Conservation (phyloP, 2,113 vertebrate species). For the Clarias macrocephalus region DNA sequence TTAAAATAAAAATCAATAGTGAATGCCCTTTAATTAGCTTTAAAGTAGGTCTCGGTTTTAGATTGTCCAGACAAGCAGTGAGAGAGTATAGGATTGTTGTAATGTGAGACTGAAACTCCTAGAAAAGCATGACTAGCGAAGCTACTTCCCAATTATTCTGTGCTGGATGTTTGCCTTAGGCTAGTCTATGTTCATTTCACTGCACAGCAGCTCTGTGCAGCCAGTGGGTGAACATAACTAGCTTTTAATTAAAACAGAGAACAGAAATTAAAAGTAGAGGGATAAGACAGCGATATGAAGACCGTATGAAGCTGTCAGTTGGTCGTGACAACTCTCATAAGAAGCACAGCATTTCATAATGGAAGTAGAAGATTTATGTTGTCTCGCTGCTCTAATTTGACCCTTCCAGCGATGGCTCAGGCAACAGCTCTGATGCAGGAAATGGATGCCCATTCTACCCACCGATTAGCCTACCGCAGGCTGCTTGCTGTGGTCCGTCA, state of each 20-base stretch:
- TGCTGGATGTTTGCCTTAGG: constrained; percentile 59
- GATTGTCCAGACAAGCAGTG: constrained; percentile 13
- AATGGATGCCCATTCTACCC: constrained; percentile 42
- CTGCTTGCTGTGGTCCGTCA: constrained; percentile 45
- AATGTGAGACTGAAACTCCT: constrained; percentile 56
- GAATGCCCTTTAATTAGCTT: background rate
- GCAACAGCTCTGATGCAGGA: constrained; percentile 22
- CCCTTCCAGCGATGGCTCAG: constrained; percentile 49
- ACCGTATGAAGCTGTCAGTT: constrained; percentile 58
- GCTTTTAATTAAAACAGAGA: constrained; percentile 73
- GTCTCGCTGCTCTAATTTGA: constrained; percentile 55
- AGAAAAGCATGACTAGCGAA: constrained; percentile 60
- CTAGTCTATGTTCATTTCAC: constrained; percentile 59
- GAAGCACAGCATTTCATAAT: constrained; percentile 38
- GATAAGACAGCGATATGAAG: constrained; percentile 53
- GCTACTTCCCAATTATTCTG: constrained; percentile 63
- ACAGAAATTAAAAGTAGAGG: constrained; percentile 62
- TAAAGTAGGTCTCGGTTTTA: constrained; percentile 14
- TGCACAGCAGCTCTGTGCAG: constrained; percentile 63
- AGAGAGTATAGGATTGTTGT: constrained; percentile 4
- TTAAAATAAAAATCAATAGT: background rate
- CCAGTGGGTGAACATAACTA: constrained; percentile 64
- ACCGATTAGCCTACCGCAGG: constrained; percentile 42
- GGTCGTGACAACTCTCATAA: constrained; percentile 50
- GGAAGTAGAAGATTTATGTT: constrained; percentile 47